Conservation (phyloP, 2,888 invertebrate species). For the Nephrotoma appendiculata region DNA sequence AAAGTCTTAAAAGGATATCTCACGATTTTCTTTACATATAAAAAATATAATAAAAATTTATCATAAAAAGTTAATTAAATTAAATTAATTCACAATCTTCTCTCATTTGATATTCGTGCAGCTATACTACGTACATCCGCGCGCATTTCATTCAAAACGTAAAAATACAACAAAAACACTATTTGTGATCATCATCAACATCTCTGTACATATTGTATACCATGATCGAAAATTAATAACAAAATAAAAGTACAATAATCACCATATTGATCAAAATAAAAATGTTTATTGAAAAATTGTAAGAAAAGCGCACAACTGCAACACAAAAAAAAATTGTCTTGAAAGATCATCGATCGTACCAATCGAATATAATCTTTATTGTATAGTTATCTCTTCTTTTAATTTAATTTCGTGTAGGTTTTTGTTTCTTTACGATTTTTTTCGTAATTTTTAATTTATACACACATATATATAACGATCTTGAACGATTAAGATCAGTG, state of each 20-base stretch:
- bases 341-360: neutral
- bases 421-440: neutral
- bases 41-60: neutral
- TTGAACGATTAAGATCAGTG: neutral
- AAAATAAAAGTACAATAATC: neutral
- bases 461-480: neutral
- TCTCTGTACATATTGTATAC: neutral
- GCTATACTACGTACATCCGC: neutral
- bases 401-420: neutral
- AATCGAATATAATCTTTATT: neutral
- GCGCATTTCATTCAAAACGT: neutral
- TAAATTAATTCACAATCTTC: neutral
- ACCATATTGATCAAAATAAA: neutral
- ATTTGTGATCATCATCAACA: neutral
- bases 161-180: neutral
- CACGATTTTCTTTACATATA: neutral
- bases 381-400: neutral
- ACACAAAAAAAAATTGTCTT: neutral
- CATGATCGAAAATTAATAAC: neutral
- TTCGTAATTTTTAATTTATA: neutral
- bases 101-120: neutral
- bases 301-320: neutral
- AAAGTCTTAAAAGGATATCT: neutral
- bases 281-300: neutral
- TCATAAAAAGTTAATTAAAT: neutral